Conservation (phyloP, 35 echinoderm and acorn worm genomes). For the Acanthaster planci region DNA sequence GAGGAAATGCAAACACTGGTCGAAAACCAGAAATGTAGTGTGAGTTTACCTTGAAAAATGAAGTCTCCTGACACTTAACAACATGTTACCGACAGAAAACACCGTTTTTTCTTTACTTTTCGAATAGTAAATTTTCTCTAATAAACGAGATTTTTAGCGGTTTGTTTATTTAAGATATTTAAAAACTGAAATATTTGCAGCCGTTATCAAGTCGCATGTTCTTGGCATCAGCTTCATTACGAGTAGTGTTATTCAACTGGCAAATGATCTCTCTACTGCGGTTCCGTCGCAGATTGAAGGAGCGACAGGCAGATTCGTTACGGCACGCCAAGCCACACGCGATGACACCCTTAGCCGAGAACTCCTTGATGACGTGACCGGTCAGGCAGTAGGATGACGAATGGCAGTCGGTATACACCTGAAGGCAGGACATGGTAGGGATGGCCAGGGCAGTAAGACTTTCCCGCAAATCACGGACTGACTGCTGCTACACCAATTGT, state of each 20-base stretch:
- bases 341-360: not conserved
- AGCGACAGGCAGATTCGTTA: not conserved
- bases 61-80: too few species aligned
- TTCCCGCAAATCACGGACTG: not conserved
- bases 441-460: too few species aligned
- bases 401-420: not conserved
- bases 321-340: not conserved
- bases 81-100: too few species aligned
- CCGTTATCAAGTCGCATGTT: not conserved
- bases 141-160: too few species aligned
- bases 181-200: not conserved
- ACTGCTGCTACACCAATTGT: not conserved
- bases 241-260: constrained; percentile 2
- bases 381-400: constrained; percentile 12
- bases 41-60: too few species aligned
- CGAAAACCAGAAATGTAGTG: too few species aligned
- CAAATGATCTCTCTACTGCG: not conserved
- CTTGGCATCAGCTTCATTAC: not conserved
- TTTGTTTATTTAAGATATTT: too few species aligned
- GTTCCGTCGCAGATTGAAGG: not conserved
- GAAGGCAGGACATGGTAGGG: not conserved
- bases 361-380: constrained; percentile 26
- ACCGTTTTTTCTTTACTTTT: too few species aligned
- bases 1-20: too few species aligned
- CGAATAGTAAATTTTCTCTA: too few species aligned